These are phyloP conservation scores for Champsocephalus esox DNA, from an alignment of 2,797 vertebrate genomes.

Conservation along the genomic window DNA sequence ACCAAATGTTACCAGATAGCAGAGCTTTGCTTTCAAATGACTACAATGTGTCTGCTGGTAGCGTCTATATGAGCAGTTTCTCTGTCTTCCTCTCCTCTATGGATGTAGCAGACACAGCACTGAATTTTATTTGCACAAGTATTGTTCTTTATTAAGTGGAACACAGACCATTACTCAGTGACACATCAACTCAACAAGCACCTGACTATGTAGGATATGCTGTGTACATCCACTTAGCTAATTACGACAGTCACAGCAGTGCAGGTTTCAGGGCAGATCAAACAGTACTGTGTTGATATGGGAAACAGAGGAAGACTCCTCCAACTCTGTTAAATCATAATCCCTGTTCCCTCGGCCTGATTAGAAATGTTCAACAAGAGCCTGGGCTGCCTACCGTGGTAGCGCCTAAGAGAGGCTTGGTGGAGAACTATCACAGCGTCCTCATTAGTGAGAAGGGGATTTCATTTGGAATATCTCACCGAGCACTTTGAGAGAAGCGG, in stretches of 20 bases:
- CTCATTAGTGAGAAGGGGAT: constrained; percentile 86
- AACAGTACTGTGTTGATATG: constrained; percentile 77
- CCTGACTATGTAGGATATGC: constrained; percentile 73
- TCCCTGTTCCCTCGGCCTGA: constrained; percentile 81
- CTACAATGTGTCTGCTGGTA: constrained; percentile 72
- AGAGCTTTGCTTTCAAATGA: constrained; percentile 71
- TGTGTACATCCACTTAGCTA: constrained; percentile 79
- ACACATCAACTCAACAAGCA: constrained; percentile 70
- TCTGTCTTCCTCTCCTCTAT: constrained; percentile 62
- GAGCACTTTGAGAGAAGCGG: constrained; percentile 81
- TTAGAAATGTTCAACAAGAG: constrained; percentile 82
- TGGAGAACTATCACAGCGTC: constrained; percentile 82
- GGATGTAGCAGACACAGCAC: constrained; percentile 42
- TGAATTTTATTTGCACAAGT: constrained; percentile 63
- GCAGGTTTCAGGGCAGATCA: constrained; percentile 78
- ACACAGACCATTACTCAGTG: constrained; percentile 67
- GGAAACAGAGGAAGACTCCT: constrained; percentile 77
- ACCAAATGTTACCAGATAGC: constrained; percentile 76
- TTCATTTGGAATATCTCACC: constrained; percentile 83
- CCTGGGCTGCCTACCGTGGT: constrained; percentile 70
- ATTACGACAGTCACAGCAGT: constrained; percentile 80
- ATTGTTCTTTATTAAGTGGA: constrained; percentile 76
- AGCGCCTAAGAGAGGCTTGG: constrained; percentile 65
- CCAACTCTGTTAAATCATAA: constrained; percentile 82
- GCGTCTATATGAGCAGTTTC: constrained; percentile 52